Conservation (phyloP, 1,140 invertebrate genomes). For the Drosophila parvula region DNA sequence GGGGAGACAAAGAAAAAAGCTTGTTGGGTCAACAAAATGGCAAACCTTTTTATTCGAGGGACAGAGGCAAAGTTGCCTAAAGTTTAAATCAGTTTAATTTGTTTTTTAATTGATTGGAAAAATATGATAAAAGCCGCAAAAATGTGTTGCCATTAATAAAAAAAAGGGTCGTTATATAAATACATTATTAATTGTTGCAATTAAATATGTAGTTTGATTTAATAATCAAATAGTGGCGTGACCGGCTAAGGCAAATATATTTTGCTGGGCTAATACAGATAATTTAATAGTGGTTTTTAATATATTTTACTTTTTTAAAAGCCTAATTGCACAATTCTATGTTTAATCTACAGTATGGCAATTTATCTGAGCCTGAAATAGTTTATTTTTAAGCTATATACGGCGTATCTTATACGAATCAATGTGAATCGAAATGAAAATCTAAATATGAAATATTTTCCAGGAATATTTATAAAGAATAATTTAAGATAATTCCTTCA, state of each 20-base stretch:
- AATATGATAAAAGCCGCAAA: slow-evolving; percentile 9
- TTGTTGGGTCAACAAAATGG: slow-evolving; percentile 14
- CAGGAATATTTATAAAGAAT: not conserved
- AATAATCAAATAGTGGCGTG: not conserved
- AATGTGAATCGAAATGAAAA: not conserved
- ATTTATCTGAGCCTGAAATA: no score
- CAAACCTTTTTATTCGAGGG: slow-evolving; percentile 8
- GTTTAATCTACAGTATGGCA: not conserved
- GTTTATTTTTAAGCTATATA: not conserved
- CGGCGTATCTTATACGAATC: not conserved
- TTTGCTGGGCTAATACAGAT: no score
- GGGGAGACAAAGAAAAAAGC: slow-evolving; percentile 12
- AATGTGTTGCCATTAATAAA: slow-evolving; percentile 19
- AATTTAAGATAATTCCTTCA: slow-evolving; percentile 5
- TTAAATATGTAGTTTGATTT: not conserved
- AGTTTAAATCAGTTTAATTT: slow-evolving; percentile 9
- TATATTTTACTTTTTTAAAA: not conserved
- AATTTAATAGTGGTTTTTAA: not conserved
- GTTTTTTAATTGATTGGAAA: slow-evolving; percentile 27
- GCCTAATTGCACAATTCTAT: not conserved
- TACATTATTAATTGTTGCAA: not conserved
- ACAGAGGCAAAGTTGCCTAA: not conserved
- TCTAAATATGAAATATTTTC: not conserved
- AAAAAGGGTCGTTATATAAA: slow-evolving; percentile 1
- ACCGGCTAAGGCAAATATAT: not conserved